phyloP scores from a whole-genome alignment of 2,797 vertebrate genomes.

The Micrastur ruficollis region DNA sequence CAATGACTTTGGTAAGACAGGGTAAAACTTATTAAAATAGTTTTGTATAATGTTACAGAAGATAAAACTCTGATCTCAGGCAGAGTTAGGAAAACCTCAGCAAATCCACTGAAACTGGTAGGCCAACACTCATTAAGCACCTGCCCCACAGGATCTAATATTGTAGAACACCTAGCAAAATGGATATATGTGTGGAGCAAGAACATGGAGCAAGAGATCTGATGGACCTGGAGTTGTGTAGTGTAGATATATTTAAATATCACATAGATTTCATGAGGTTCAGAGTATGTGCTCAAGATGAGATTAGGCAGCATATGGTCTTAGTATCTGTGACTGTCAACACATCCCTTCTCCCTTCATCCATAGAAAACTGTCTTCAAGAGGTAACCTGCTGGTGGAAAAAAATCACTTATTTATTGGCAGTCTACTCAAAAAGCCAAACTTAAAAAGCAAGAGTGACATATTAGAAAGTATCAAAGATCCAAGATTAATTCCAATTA shows the following conservation, averaged over 20 bases:
- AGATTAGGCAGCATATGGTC: conserved; percentile 65
- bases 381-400: conserved; percentile 39
- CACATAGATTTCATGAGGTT: conserved; percentile 10
- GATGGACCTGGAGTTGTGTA: background rate
- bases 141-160: background rate
- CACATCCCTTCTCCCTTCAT: conserved; percentile 57
- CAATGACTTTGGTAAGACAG: background rate
- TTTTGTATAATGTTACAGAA: background rate
- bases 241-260: conserved; percentile 19
- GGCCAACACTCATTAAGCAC: background rate
- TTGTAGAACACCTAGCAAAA: background rate
- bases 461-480: conserved; percentile 13
- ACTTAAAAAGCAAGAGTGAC: conserved; percentile 15
- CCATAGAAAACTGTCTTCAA: conserved; percentile 35
- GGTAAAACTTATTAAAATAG: background rate
- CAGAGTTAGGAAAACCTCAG: background rate
- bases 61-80: background rate
- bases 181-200: background rate
- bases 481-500: background rate
- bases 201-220: background rate
- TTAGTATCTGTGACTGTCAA: conserved; percentile 60
- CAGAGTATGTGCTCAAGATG: conserved; percentile 36
- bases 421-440: conserved; percentile 23
- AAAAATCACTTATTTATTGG: conserved; percentile 54
- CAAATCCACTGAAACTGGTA: background rate